These are phyloP conservation scores for Nilaparvata lugens DNA, from an alignment of 1,140 invertebrate genomes.

Conservation along the genomic window DNA sequence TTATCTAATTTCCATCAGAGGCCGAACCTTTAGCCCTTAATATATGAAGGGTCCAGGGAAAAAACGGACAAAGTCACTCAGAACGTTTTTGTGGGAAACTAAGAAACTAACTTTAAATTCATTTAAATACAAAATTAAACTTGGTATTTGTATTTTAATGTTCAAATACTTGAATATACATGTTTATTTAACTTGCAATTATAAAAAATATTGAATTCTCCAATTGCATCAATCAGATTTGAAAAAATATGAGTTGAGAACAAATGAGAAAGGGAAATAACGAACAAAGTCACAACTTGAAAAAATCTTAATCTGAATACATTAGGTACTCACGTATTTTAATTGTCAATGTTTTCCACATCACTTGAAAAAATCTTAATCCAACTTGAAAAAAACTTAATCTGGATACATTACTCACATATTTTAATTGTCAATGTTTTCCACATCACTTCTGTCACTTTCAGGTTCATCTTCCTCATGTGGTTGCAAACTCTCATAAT, in stretches of 20 bases:
- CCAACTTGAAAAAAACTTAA: no score
- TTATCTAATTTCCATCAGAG: no score
- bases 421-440: no score
- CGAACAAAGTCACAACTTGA: not conserved
- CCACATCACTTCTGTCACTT: no score
- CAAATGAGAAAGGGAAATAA: not conserved
- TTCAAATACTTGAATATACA: not conserved
- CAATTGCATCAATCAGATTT: not conserved
- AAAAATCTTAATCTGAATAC: no score
- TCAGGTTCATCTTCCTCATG: not conserved
- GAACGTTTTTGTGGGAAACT: not conserved
- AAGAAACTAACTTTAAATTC: not conserved
- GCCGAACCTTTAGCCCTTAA: no score
- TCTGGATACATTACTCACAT: no score
- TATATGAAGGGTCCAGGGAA: slow-evolving; percentile 10
- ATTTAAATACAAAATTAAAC: not conserved
- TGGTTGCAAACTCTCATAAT: not conserved
- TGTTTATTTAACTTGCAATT: no score
- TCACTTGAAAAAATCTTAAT: no score
- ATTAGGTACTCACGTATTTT: no score
- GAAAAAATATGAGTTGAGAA: not conserved
- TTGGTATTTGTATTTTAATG: not conserved
- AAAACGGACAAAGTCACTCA: slow-evolving; percentile 6
- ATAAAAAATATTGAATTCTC: not conserved
- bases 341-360: no score